phyloP scores from a whole-genome alignment of 2,888 invertebrate species.

The Sympetrum striolatum region DNA sequence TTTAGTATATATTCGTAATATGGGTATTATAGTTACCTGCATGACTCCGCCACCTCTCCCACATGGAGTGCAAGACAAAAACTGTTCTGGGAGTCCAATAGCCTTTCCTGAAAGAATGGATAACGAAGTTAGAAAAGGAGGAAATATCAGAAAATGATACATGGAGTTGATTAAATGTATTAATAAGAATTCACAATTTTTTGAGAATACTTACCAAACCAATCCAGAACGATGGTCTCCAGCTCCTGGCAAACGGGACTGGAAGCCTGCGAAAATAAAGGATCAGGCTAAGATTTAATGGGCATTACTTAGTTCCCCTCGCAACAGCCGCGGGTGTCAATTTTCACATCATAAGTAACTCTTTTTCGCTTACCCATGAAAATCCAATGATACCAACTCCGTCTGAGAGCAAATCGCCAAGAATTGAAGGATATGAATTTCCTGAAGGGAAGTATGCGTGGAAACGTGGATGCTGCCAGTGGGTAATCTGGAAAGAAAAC shows the following conservation, averaged over 20 bases:
- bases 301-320: neutral
- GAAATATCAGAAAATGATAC: neutral
- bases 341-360: neutral
- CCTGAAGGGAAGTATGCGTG: constrained; percentile 73
- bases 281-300: neutral
- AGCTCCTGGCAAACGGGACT: constrained; percentile 87
- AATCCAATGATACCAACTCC: constrained; percentile 70
- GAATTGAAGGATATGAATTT: constrained; percentile 69
- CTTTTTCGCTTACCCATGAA: constrained; percentile 63
- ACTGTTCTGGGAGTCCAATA: constrained; percentile 75
- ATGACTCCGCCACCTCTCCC: constrained; percentile 80
- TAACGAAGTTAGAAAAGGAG: neutral
- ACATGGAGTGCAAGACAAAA: constrained; percentile 61
- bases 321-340: no score
- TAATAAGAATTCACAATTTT: neutral
- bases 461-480: constrained; percentile 72
- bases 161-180: neutral
- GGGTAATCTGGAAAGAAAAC: constrained; percentile 61
- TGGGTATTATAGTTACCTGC: constrained; percentile 61
- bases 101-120: constrained; percentile 60
- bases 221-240: constrained; percentile 82
- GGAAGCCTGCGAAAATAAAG: constrained; percentile 68
- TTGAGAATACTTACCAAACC: constrained; percentile 67
- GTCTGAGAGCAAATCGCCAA: constrained; percentile 69
- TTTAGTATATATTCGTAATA: no score